These are phyloP conservation scores for Zaprionus tsacasi DNA, from an alignment of 1,140 invertebrate genomes.

Conservation along the genomic window DNA sequence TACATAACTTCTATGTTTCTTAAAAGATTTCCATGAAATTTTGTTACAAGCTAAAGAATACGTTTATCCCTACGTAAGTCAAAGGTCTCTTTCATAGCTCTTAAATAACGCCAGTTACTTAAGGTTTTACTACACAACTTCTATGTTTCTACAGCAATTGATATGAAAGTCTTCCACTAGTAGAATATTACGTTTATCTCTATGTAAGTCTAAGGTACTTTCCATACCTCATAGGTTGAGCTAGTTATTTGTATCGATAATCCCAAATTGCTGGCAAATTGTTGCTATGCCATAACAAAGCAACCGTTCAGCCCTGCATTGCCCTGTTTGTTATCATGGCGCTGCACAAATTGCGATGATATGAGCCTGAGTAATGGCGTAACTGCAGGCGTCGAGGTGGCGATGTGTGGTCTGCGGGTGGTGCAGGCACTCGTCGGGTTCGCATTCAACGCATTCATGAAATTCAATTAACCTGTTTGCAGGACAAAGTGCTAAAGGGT, in stretches of 20 bases:
- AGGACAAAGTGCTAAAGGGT: slow-evolving; percentile 32
- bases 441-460: slow-evolving; percentile 48
- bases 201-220: no score
- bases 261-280: neutral
- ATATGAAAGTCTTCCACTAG: neutral
- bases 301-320: neutral
- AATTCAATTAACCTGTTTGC: slow-evolving; percentile 74
- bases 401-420: neutral
- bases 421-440: neutral
- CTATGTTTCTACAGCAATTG: neutral
- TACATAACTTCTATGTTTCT: no score
- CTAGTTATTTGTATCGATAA: neutral
- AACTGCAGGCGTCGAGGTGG: slow-evolving; percentile 13
- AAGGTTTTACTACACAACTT: neutral
- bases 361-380: slow-evolving; percentile 7
- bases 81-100: no score
- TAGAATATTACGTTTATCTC: no score
- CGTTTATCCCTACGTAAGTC: no score
- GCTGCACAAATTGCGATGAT: slow-evolving; percentile 1
- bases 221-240: no score
- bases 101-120: no score
- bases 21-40: no score
- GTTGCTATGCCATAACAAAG: neutral
- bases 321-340: neutral
- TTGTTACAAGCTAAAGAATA: no score